These are phyloP conservation scores for Halesus radiatus DNA, from an alignment of 1,140 invertebrate genomes.

Conservation along the genomic window DNA sequence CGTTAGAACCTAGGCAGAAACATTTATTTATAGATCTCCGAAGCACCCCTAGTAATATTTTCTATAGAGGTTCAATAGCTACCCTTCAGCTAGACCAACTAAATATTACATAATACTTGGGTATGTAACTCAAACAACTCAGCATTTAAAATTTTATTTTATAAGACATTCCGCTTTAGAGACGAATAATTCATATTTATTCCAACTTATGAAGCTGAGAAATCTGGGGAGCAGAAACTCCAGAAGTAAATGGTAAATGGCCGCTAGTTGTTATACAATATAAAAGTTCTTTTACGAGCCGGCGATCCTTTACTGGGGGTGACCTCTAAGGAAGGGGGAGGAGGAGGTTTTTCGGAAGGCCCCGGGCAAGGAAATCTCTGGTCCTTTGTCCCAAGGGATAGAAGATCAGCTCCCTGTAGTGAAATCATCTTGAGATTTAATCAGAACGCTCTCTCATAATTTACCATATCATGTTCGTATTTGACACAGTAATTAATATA, in stretches of 20 bases:
- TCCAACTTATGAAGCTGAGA: not conserved
- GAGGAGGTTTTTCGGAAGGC: not conserved
- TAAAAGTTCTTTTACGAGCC: not conserved
- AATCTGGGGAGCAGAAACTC: not conserved
- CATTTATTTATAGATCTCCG: too few relatives aligned
- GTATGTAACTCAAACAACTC: not conserved
- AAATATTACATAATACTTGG: too few relatives aligned
- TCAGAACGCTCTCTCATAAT: not conserved
- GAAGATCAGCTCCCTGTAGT: constrained; percentile 23
- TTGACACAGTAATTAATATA: too few relatives aligned
- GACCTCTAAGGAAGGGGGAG: not conserved
- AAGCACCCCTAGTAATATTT: too few relatives aligned
- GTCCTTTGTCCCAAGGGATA: constrained; percentile 10
- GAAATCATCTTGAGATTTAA: constrained; percentile 19
- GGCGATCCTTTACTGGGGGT: constrained; percentile 6
- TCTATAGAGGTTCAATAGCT: too few relatives aligned
- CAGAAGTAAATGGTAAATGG: constrained; percentile 5
- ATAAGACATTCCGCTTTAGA: not conserved
- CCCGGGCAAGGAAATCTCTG: constrained; percentile 19
- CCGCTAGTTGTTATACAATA: not conserved
- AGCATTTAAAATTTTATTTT: not conserved
- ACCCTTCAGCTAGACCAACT: too few relatives aligned
- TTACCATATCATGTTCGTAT: too few relatives aligned
- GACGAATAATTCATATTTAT: not conserved
- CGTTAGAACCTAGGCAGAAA: too few relatives aligned